Base-by-base conservation (phyloP, 2,113 vertebrate genomes). In the Diadophis punctatus region DNA sequence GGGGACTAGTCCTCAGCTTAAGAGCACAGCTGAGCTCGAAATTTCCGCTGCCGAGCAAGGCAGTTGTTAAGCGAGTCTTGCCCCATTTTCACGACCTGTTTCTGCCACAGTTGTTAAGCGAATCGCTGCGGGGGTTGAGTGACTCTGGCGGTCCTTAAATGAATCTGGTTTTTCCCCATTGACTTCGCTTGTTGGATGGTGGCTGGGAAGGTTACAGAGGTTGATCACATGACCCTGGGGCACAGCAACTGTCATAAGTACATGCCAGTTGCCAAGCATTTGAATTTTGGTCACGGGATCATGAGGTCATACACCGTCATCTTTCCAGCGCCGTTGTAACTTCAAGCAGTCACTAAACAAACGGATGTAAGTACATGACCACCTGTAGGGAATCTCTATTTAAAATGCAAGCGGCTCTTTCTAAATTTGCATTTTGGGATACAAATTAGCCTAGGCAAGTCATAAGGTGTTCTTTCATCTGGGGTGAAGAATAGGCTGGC, bases 271-370 rank as follows among this genome's bases (percentile, higher is more conserved):
- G 30, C 30, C 30, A 0, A 68, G 60, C 60, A 12, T 16, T 9
- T 14, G 30, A 14, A 68, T n/a, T n/a, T 68, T 68, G 30, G 30
- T n/a, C 30, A n/a, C 4, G 1, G 2, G 60, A 63, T 63, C 60
- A 4, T 3, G 55, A 8, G 60, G 4, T 14, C 27, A 4, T 12
- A 16, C 0, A 1, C 0, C 4, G 0, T 12, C 56, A 9, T 63
- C 10, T 63, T 30, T 63, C 58, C 58, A 60, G 27, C 4, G 10
- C 1, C 1, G 10, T 63, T 30, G 27, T 63, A 11, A 63, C 12
- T 1, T 68, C 12, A 68, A n/a, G 11, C 27, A 1, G 23, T 30
- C 27, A 30, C 60, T 30, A 12, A 63, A 30, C 3, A 27, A n/a
- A n/a, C 1, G 1, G 27, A 1, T 68, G 12, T 12, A n/a, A 63